Conservation (phyloP, 2,888 invertebrate species). For the Temnothorax unifasciatus region DNA sequence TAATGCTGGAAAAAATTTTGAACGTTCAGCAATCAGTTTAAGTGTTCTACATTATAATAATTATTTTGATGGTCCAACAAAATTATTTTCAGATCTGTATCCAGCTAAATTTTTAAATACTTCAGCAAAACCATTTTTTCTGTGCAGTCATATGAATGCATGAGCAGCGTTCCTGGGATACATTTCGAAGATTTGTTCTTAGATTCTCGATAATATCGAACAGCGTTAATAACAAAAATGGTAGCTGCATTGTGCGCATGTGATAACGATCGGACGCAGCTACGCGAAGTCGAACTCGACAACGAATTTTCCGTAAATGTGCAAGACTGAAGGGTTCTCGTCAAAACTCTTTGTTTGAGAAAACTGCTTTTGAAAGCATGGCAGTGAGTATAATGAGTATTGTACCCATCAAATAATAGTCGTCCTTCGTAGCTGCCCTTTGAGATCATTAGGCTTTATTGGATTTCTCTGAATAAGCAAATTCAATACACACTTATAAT, state of each 20-base stretch:
- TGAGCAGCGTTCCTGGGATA: neutral
- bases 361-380: neutral
- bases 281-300: neutral
- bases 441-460: slow-evolving; percentile 23
- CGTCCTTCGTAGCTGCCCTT: neutral
- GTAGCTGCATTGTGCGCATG: neutral
- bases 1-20: no score
- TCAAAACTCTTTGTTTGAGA: slow-evolving; percentile 27
- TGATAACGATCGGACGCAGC: slow-evolving; percentile 14
- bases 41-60: no score
- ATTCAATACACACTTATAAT: neutral
- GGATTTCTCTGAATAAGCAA: slow-evolving; percentile 6
- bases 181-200: neutral
- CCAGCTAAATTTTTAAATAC: no score
- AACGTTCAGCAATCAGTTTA: no score
- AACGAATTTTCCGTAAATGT: slow-evolving; percentile 38
- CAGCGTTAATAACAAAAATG: neutral
- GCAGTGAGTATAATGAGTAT: neutral
- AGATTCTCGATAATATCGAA: neutral
- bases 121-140: no score
- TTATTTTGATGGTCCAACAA: no score
- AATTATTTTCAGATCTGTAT: no score
- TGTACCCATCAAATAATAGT: slow-evolving; percentile 6
- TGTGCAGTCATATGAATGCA: no score
- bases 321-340: neutral